Base-by-base conservation (phyloP, 2,888 invertebrate species). In the Fragum whitleyi region DNA sequence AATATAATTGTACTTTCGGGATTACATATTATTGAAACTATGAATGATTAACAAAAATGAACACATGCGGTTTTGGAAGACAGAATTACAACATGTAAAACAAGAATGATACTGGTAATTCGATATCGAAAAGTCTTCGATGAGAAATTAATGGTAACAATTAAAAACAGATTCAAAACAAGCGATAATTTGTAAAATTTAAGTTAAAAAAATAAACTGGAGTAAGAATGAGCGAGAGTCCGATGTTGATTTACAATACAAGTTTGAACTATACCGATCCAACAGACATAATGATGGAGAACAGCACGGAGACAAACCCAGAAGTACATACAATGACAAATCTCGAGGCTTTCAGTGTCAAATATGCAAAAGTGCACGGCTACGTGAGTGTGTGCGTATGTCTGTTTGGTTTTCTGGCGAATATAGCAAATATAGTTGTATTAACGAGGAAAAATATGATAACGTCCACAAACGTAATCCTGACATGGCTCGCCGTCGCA, bases 391-490 rank as follows among this genome's bases (percentile, higher is more conserved):
- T 98, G 29, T 95, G 97, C 67, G 97, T 98, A 83, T 98, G 98
- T 94, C 95, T 97, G 73, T 96, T 98, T 92, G 98, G 98, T 67
- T 97, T 97, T 39, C 95, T 98, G 61, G 97, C 98, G 77, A 98
- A 98, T 94, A 95, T 97, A 21, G 95, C 98, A 87, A 98, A 98
- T 94, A 97, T 98, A 83, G 96, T 97, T 57, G 98, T 98, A 7
- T 95, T 99, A 75, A 97, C 98, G 0, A 96, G 97, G n/a, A 96
- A 96, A 36, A 97, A 98, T 94, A 98, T 98, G 98, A 91, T 94
- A n/a, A 97, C 97, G 77, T 96, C 98, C 3, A 98, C 98, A 32
- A 98, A 98, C 94, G 96, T 97, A 71, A 97, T 98, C 79, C 96
- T 98, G 51, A 98, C 97, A 0, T 94, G 94, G 90, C 88, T 98